Conservation (phyloP, 2,113 vertebrate species). For the Dipodomys spectabilis region DNA sequence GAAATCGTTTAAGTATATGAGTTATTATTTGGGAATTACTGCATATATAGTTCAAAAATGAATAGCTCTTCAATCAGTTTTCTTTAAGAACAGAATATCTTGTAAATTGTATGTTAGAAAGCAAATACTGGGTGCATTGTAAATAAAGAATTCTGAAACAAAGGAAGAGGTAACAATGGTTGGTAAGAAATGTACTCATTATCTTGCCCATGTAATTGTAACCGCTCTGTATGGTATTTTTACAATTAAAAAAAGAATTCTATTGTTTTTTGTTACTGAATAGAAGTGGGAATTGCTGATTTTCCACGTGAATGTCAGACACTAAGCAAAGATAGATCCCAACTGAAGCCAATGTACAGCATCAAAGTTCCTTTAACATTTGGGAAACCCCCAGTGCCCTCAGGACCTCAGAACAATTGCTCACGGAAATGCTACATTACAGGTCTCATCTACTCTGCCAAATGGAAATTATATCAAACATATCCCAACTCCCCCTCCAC, state of each 20-base stretch:
- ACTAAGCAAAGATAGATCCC: conserved; percentile 65
- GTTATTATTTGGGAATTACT: conserved; percentile 11
- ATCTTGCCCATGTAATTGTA: too few species aligned
- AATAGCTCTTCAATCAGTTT: background rate
- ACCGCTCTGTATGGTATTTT: too few species aligned
- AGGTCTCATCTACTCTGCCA: conserved; percentile 53
- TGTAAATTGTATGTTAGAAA: background rate
- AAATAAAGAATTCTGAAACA: background rate
- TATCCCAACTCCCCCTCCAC: background rate
- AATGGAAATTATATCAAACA: conserved; percentile 70
- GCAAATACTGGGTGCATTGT: background rate
- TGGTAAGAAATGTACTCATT: too few species aligned
- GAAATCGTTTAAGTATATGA: background rate
- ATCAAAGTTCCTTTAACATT: conserved; percentile 70
- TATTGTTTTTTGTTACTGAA: conserved; percentile 38
- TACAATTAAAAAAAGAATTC: background rate
- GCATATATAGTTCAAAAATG: background rate
- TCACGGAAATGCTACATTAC: conserved; percentile 52
- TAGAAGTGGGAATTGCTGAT: conserved; percentile 61
- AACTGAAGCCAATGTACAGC: conserved; percentile 58
- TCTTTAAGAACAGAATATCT: background rate
- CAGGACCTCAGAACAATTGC: conserved; percentile 39
- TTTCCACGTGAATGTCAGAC: conserved; percentile 58
- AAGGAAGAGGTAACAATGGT: too few species aligned
- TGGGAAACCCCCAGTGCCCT: conserved; percentile 27